A percentile compares a stretch with the other conserved stretches of the same genome.
Evolutionary conservation across 2,113 vertebrate genomes (phyloP).

Genomic region (Crotalus helleri): DNA sequence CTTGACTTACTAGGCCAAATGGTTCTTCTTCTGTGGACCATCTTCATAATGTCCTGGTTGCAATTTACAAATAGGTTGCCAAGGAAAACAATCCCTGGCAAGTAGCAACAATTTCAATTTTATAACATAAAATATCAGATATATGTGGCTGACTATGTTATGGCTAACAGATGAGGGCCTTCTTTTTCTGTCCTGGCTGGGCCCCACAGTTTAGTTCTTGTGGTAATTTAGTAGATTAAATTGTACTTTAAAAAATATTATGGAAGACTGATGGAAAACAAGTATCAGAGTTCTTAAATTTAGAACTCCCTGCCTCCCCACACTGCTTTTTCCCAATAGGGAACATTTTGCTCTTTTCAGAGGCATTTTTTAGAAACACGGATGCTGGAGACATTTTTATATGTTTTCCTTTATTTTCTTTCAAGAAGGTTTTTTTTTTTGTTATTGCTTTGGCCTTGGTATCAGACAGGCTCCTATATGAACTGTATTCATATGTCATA

Average conservation of each 20-base stretch:
- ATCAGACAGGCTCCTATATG: not conserved
- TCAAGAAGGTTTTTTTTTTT: conserved; percentile 25
- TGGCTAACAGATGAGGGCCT: not conserved
- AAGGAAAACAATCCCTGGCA: not conserved
- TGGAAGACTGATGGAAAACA: not conserved
- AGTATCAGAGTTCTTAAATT: not conserved
- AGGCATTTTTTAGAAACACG: not conserved
- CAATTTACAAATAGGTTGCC: not conserved
- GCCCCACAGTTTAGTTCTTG: not conserved
- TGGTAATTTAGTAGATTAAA: not conserved
- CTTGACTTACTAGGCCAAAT: not conserved
- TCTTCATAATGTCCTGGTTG: not conserved
- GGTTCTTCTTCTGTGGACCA: not conserved
- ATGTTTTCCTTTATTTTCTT: conserved; percentile 1
- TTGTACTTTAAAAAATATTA: not conserved
- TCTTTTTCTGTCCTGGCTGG: not conserved
- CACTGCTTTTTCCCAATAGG: not conserved
- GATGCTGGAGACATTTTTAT: conserved; percentile 9
- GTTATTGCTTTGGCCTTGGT: not conserved
- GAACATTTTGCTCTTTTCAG: conserved; percentile 6
- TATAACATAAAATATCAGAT: not conserved
- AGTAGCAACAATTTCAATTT: not conserved
- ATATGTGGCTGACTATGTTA: not conserved
- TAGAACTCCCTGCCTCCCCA: not conserved
- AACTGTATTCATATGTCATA: conserved; percentile 12